Base-by-base conservation (phyloP, 2,888 invertebrate genomes). In the Andrena trimmerana region DNA sequence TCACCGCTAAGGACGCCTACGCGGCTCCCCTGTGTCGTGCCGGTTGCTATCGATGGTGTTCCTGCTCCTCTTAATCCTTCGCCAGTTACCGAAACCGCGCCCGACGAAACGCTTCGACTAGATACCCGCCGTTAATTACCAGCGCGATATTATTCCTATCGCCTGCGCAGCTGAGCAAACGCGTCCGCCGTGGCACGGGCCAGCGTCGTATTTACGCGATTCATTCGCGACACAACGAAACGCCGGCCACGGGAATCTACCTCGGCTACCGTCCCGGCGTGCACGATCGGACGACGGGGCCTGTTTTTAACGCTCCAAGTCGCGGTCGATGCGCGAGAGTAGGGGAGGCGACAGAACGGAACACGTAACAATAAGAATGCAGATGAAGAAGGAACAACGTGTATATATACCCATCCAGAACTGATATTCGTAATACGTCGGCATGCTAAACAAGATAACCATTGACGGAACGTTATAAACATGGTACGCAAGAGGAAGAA, bases 371-470 rank as follows among this genome's bases (percentile, higher is more conserved):
- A 72, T 10, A 27, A 36, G 7, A 48, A 20, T 50, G 48, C 59
- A 59, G 60, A 63, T 10, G 31, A 54, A 36, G 57, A 81, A 54
- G 54, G 50, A 59, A 29, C n/a, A 63, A 66, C 13, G 3, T 27
- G 48, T 59, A 20, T 54, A 42, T 67, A 42, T 67, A 52, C 36
- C 65, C 60, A 60, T 83, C 52, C 52, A 48, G 42, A 78, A 81
- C 60, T 80, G 72, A 69, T 76, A 73, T 50, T 69, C 13, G 27
- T 66, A 83, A 65, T 65, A 24, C 52, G 50, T 59, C 42, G 54
- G 66, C 79, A 84, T 79, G 84, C 84, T 68, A 63, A 84, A 86
- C 57, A 69, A 85, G 81, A 78, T 80, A 83, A 78, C 29, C 59
- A 78, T 75, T 48, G 70, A 52, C 27, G 69, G 54, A 81, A 81